Base-by-base conservation (phyloP, 37 sponge, comb jelly and placozoan species). In the Ephydatia muelleri region DNA sequence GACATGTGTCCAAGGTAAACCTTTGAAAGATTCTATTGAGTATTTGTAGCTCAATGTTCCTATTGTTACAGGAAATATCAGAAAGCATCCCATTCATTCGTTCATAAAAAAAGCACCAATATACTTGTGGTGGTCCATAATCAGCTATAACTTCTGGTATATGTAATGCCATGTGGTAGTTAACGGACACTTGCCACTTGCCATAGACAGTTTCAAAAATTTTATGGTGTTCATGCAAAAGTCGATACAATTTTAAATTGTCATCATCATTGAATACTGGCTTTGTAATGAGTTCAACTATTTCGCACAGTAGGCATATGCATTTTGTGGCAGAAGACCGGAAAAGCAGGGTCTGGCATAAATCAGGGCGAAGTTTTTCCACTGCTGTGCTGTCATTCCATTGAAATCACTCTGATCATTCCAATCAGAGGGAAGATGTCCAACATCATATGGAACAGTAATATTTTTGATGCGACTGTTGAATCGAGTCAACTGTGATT, bases 71-170 rank as follows among this genome's bases (percentile, higher is more conserved):
- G 57, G 57, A 57, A 57, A 57, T 57, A 57, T 57, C 57, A 57
- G 57, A 57, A 57, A 57, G 57, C 12, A 75, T 34, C 26, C 76
- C 76, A 34, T 75, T 75, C 76, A 75, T 75, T 75, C 40, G 35
- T 35, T 75, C 76, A 75, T 40, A 37, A 75, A 37, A 40, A 75
- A 75, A 30, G 14, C 72, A 70, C 72, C 72, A 70, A 70, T 32
- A 70, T 70, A 32, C 27, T 32, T 70, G 72, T 11, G 72, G 72
- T 32, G 72, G 72, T 14, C 72, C 72, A 70, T 32, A 70, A 32
- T 13, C 72, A 9, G 27, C 31, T 70, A 70, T 70, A 8, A 70
- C 31, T 9, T 70, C 72, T 70, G 72, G 72, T 29, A 70, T 19
- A 70, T 70, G 72, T 6, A 70, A 32, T 70, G 72, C 72, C n/a